A percentile compares a stretch with the other conserved stretches of the same genome.
These are phyloP conservation scores for Dreissena rostriformis DNA, from an alignment of 1,140 invertebrate genomes.

Conservation along the genomic window DNA sequence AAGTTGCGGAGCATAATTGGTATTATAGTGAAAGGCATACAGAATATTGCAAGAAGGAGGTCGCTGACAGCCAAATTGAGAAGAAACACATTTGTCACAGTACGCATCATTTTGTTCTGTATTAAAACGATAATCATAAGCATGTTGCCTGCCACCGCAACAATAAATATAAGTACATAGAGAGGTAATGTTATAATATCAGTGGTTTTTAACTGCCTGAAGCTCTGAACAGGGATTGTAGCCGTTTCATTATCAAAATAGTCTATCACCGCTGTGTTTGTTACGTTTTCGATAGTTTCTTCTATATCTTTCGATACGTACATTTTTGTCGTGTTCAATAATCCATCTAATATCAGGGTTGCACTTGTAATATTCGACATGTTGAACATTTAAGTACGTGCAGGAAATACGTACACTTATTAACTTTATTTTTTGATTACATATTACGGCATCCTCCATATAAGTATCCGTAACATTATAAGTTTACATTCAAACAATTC, in stretches of 20 bases:
- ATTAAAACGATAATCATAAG: constrained; percentile 91
- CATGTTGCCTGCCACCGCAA: constrained; percentile 90
- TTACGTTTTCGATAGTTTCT: too few species aligned
- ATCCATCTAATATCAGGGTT: too few species aligned
- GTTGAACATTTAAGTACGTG: too few species aligned
- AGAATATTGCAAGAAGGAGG: constrained; percentile 92
- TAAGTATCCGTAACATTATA: too few species aligned
- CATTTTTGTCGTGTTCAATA: too few species aligned
- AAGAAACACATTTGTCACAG: constrained; percentile 93
- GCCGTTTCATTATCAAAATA: background rate
- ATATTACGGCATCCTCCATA: too few species aligned
- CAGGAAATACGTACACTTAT: too few species aligned
- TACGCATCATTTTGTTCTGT: constrained; percentile 92
- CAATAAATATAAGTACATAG: constrained; percentile 90
- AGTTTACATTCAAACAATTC: too few species aligned
- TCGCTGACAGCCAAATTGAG: constrained; percentile 89
- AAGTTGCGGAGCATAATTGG: constrained; percentile 91
- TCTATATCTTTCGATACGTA: too few species aligned
- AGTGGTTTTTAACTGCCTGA: constrained; percentile 22
- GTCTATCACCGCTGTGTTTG: background rate
- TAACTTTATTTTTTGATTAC: too few species aligned
- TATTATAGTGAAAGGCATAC: constrained; percentile 93
- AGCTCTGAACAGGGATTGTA: background rate
- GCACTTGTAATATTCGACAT: too few species aligned
- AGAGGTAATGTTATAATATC: constrained; percentile 84